Conservation (phyloP, 2,888 invertebrate genomes). For the Heliconius charithonia region DNA sequence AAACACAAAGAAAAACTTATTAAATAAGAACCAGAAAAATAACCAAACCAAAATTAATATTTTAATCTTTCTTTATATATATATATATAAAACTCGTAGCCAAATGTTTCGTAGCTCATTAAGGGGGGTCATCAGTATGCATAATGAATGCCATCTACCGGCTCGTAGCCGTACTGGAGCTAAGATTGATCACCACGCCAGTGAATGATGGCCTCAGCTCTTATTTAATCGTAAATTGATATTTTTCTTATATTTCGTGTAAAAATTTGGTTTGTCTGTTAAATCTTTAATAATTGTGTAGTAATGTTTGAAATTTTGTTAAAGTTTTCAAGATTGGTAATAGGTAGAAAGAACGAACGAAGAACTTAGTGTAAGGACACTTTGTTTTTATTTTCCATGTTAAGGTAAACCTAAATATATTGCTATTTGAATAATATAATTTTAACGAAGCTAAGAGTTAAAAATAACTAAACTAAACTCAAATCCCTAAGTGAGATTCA, state of each 20-base stretch:
- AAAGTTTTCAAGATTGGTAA: not conserved
- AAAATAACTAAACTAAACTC: not conserved
- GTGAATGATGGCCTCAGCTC: constrained; percentile 47
- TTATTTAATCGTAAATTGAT: constrained; percentile 33
- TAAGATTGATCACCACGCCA: constrained; percentile 62
- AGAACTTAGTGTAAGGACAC: not conserved
- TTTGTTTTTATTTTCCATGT: not conserved
- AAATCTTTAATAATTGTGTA: not conserved
- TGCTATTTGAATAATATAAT: too few species aligned
- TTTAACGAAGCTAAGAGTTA: not conserved
- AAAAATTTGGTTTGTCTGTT: not conserved
- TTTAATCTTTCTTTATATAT: constrained; percentile 61
- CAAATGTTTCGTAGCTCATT: constrained; percentile 83
- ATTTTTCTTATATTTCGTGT: constrained; percentile 15
- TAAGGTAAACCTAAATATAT: not conserved
- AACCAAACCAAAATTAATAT: not conserved
- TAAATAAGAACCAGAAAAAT: not conserved
- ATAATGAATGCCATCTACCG: constrained; percentile 87
- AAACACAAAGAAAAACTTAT: too few species aligned
- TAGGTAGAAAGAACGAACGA: not conserved
- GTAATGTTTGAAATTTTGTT: not conserved
- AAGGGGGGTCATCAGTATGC: constrained; percentile 89
- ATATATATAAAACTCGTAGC: constrained; percentile 70
- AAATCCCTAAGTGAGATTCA: too few species aligned
- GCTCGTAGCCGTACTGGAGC: constrained; percentile 65